phyloP scores from a whole-genome alignment of 2,888 invertebrate genomes.

The Leptinotarsa rubiginosa region DNA sequence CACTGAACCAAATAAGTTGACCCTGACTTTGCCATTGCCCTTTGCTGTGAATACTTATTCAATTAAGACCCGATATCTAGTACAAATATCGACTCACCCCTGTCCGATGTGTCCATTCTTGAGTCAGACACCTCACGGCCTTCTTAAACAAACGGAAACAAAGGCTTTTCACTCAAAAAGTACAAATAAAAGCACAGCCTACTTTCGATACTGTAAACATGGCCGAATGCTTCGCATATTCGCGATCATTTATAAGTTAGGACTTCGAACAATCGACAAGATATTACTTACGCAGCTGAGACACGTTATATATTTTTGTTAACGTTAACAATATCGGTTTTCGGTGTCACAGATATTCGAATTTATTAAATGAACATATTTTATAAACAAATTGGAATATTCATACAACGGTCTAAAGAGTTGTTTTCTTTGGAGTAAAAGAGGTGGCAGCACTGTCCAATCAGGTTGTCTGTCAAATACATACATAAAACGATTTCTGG shows the following conservation, averaged over 20 bases:
- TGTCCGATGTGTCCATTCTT: conserved; percentile 61
- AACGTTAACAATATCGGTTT: conserved; percentile 9
- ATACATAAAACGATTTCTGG: no score
- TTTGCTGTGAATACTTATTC: conserved; percentile 56
- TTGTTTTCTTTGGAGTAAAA: not conserved
- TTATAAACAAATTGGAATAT: conserved; percentile 21
- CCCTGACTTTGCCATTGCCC: conserved; percentile 75
- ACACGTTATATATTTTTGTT: conserved; percentile 16
- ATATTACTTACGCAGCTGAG: conserved; percentile 17
- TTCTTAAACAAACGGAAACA: conserved; percentile 16
- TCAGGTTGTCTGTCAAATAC: no score
- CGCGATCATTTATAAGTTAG: conserved; percentile 11
- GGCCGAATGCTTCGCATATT: conserved; percentile 54
- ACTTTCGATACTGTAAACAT: conserved; percentile 65
- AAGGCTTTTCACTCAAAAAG: conserved; percentile 58
- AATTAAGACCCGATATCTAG: conserved; percentile 16
- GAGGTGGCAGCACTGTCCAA: conserved; percentile 17
- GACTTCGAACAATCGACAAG: not conserved
- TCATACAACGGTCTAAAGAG: conserved; percentile 6
- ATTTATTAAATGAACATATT: conserved; percentile 18
- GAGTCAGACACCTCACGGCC: not conserved
- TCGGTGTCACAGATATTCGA: not conserved
- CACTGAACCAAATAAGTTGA: conserved; percentile 73
- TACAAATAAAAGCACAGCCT: conserved; percentile 61
- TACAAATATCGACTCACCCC: conserved; percentile 55